A percentile compares a stretch with the other conserved stretches of the same genome.
Conservation (phyloP, 2,888 invertebrate genomes). For the Agriopis marginaria region DNA sequence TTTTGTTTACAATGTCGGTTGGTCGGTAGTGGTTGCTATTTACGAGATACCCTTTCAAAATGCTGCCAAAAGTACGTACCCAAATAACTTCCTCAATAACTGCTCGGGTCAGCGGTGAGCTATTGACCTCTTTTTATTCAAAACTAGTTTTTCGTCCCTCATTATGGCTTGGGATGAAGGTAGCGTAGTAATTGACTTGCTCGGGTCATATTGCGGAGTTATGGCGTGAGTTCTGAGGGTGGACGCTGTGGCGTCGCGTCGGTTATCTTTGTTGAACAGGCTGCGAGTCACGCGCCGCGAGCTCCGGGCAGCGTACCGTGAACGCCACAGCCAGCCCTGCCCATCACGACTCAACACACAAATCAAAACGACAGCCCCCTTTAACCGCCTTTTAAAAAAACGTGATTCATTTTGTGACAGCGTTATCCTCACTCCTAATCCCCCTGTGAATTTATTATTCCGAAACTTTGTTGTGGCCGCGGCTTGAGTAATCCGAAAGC, state of each 20-base stretch:
- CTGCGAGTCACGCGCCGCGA: slow-evolving; percentile 45
- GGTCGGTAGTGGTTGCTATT: slow-evolving; percentile 23
- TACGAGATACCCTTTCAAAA: slow-evolving; percentile 25
- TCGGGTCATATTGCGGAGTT: slow-evolving; percentile 28
- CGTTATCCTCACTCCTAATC: slow-evolving; percentile 77
- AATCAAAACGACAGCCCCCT: slow-evolving; percentile 67
- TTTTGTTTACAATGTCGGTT: slow-evolving; percentile 25
- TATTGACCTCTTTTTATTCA: slow-evolving; percentile 47
- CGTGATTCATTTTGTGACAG: slow-evolving; percentile 74
- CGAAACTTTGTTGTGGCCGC: slow-evolving; percentile 72
- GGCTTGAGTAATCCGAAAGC: slow-evolving; percentile 70
- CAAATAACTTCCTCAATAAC: slow-evolving; percentile 37
- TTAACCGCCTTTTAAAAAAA: slow-evolving; percentile 71
- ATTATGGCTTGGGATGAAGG: slow-evolving; percentile 42
- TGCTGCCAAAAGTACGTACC: slow-evolving; percentile 27
- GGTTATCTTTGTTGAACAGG: slow-evolving; percentile 67
- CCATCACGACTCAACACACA: slow-evolving; percentile 63
- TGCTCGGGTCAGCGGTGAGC: slow-evolving; percentile 33
- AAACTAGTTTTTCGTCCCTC: slow-evolving; percentile 44
- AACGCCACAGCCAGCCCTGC: slow-evolving; percentile 37
- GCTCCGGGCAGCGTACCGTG: slow-evolving; percentile 33
- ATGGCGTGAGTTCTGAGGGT: slow-evolving; percentile 14
- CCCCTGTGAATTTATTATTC: slow-evolving; percentile 73
- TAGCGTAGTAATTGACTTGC: slow-evolving; percentile 45
- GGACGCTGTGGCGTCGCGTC: slow-evolving; percentile 35